phyloP scores from a whole-genome alignment of 2,888 invertebrate species.

The Drosophila maculinotata region DNA sequence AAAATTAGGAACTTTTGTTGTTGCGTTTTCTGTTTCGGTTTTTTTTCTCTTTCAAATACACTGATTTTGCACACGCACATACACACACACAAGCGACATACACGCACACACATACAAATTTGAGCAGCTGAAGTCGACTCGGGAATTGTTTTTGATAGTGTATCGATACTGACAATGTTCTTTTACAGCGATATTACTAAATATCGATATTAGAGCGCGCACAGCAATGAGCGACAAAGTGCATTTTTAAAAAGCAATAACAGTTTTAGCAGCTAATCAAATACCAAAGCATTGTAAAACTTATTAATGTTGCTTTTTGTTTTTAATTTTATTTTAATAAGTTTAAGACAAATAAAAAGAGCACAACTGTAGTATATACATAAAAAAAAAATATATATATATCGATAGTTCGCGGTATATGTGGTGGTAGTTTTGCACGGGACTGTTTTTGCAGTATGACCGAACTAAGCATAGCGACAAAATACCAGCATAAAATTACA shows the following conservation, averaged over 20 bases:
- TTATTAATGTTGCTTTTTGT: background rate
- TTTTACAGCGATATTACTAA: background rate
- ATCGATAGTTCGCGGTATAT: background rate
- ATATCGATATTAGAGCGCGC: constrained; percentile 26
- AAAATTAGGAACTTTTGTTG: constrained; percentile 62
- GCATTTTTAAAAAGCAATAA: too few relatives aligned
- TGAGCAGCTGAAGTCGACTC: constrained; percentile 47
- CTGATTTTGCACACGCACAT: constrained; percentile 62
- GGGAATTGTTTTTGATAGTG: constrained; percentile 52
- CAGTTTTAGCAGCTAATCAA: too few relatives aligned
- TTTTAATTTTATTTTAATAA: background rate
- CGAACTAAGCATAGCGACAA: background rate
- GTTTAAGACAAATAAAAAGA: too few relatives aligned
- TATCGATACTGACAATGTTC: constrained; percentile 41
- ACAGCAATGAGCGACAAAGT: too few relatives aligned
- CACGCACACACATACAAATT: constrained; percentile 46
- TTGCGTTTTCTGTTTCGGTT: constrained; percentile 45
- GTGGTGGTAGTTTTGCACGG: background rate
- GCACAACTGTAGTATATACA: too few relatives aligned
- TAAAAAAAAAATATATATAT: background rate
- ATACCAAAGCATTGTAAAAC: too few relatives aligned
- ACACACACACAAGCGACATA: constrained; percentile 37
- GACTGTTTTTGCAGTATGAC: background rate
- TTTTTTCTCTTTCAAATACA: constrained; percentile 46
- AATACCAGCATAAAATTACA: too few relatives aligned